Evolutionary conservation across 2,888 invertebrate genomes (phyloP).

Genomic region (Apomyelois bistriatella): DNA sequence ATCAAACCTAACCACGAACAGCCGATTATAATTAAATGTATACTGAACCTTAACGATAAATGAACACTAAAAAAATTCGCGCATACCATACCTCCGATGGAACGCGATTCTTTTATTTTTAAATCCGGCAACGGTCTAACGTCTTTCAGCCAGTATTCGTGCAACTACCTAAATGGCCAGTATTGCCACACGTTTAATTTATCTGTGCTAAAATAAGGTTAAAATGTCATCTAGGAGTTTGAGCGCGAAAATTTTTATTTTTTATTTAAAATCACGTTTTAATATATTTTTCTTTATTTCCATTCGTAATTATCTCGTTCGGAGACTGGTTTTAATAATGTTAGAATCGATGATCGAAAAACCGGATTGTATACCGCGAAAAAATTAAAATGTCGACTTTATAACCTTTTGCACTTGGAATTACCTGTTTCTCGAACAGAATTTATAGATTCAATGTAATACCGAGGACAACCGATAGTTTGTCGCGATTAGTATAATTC

Average conservation of each 20-base stretch:
- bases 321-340: neutral
- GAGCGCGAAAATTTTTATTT: neutral
- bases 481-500: constrained; percentile 21
- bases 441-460: constrained; percentile 46
- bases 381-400: constrained; percentile 10
- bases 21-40: neutral
- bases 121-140: constrained; percentile 72
- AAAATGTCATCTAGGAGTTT: neutral
- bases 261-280: neutral
- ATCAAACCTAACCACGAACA: too few relatives aligned
- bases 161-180: constrained; percentile 49
- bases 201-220: constrained; percentile 9
- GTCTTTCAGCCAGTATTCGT: constrained; percentile 40
- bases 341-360: constrained; percentile 8
- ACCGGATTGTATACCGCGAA: constrained; percentile 5
- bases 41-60: constrained; percentile 41
- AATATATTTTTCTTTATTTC: neutral
- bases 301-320: neutral
- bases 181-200: constrained; percentile 16
- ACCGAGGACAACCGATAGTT: constrained; percentile 40
- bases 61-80: constrained; percentile 41
- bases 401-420: constrained; percentile 16
- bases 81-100: constrained; percentile 47
- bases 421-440: constrained; percentile 41
- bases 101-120: constrained; percentile 57